These are phyloP conservation scores for Troides oblongomaculatus DNA, from an alignment of 2,888 invertebrate genomes.

Conservation along the genomic window DNA sequence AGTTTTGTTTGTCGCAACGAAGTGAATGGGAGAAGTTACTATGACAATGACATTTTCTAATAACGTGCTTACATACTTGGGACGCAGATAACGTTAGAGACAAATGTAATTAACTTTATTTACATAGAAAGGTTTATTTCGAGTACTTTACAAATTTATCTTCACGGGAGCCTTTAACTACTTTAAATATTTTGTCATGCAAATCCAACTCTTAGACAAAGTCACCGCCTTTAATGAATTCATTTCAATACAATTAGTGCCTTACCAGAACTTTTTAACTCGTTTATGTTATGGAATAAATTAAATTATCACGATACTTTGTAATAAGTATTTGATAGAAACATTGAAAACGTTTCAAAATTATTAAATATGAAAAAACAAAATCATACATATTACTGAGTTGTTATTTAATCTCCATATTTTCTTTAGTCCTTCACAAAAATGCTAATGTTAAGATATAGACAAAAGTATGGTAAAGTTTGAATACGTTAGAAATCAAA, in stretches of 20 bases:
- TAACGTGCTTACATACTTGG: conserved; percentile 25
- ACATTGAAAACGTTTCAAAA: background rate
- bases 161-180: conserved; percentile 31
- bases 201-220: conserved; percentile 23
- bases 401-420: too few species aligned
- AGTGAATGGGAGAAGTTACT: background rate
- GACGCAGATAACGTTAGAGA: conserved; percentile 35
- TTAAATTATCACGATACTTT: background rate
- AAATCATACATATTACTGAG: too few species aligned
- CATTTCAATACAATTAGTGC: conserved; percentile 24
- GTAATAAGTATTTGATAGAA: background rate
- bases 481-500: too few species aligned
- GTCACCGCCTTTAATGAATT: conserved; percentile 17
- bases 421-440: too few species aligned
- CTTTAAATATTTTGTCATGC: conserved; percentile 31
- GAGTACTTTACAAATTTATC: conserved; percentile 35
- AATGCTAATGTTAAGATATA: too few species aligned
- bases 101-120: conserved; percentile 38
- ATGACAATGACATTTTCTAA: conserved; percentile 9
- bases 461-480: too few species aligned
- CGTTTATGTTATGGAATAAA: background rate
- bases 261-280: conserved; percentile 24
- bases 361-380: too few species aligned
- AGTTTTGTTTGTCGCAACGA: background rate
- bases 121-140: conserved; percentile 36